phyloP scores from a whole-genome alignment of 2,888 invertebrate genomes.

The Monopis laevigella region DNA sequence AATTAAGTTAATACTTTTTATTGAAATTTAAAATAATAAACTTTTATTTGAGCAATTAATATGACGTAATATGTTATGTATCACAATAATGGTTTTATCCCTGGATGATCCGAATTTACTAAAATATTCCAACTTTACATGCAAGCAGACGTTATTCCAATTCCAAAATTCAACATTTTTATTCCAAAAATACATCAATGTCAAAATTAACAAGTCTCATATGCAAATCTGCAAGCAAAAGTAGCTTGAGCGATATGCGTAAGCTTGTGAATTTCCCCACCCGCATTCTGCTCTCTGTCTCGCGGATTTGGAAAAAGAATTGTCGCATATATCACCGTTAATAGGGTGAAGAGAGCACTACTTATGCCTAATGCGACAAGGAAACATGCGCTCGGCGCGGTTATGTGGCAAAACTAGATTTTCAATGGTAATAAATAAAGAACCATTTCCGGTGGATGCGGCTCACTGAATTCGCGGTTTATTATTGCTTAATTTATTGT shows the following conservation, averaged over 20 bases:
- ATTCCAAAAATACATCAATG: conserved; percentile 38
- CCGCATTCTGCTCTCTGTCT: conserved; percentile 42
- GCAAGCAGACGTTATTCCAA: too few relatives aligned
- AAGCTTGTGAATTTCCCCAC: conserved; percentile 19
- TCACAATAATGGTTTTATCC: too few relatives aligned
- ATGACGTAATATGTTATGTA: too few relatives aligned
- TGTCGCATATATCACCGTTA: conserved; percentile 64
- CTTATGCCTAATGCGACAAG: conserved; percentile 66
- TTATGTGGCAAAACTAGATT: conserved; percentile 52
- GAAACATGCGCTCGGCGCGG: conserved; percentile 55
- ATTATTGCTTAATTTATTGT: neutral
- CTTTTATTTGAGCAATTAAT: too few relatives aligned
- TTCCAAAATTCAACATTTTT: too few relatives aligned
- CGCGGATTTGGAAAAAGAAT: conserved; percentile 61
- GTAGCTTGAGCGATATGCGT: conserved; percentile 44
- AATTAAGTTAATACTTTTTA: too few relatives aligned
- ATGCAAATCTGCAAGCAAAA: conserved; percentile 39
- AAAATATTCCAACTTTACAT: too few relatives aligned
- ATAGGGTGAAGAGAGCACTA: conserved; percentile 66
- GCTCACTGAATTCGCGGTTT: conserved; percentile 1
- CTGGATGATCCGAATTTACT: too few relatives aligned
- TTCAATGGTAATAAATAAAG: conserved; percentile 57
- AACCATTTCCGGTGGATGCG: conserved; percentile 20
- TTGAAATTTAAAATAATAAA: too few relatives aligned
- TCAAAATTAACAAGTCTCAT: conserved; percentile 50